Conservation (phyloP, 2,113 vertebrate species). For the Siniperca chuatsi region DNA sequence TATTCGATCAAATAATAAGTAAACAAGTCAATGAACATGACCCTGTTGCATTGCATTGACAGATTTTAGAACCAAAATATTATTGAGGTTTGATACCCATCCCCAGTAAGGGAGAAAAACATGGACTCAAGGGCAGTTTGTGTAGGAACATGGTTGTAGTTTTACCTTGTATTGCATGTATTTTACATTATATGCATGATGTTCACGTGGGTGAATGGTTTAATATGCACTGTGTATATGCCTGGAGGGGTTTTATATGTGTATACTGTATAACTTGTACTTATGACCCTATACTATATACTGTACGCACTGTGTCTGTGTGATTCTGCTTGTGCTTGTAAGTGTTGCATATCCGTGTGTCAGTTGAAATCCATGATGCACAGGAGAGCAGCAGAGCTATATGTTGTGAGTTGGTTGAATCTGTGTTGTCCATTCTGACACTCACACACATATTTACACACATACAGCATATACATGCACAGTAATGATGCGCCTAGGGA, state of each 20-base stretch:
- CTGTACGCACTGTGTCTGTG: neutral
- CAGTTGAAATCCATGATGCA: conserved; percentile 12
- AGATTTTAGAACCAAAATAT: too few species aligned
- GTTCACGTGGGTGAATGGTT: neutral
- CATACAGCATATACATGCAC: neutral
- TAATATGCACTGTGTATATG: neutral
- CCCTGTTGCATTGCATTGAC: too few species aligned
- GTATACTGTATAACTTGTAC: neutral
- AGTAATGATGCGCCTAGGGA: conserved; percentile 68
- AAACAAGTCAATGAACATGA: neutral
- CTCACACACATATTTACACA: neutral
- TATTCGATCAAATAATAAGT: neutral
- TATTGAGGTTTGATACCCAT: neutral
- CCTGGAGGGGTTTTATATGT: neutral
- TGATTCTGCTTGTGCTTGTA: neutral
- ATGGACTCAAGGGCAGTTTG: neutral
- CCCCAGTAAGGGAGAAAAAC: neutral
- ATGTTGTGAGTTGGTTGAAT: conserved; percentile 7
- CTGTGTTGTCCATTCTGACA: conserved; percentile 34
- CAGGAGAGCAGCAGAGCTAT: conserved; percentile 9
- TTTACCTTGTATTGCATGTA: neutral
- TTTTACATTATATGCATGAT: neutral
- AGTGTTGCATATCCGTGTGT: conserved; percentile 5
- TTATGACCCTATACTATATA: neutral
- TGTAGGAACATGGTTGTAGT: neutral